Percentiles rank a stretch among this genome's conserved stretches.
phyloP scores from a whole-genome alignment of 2,797 vertebrate genomes.

The Sciaenops ocellatus region DNA sequence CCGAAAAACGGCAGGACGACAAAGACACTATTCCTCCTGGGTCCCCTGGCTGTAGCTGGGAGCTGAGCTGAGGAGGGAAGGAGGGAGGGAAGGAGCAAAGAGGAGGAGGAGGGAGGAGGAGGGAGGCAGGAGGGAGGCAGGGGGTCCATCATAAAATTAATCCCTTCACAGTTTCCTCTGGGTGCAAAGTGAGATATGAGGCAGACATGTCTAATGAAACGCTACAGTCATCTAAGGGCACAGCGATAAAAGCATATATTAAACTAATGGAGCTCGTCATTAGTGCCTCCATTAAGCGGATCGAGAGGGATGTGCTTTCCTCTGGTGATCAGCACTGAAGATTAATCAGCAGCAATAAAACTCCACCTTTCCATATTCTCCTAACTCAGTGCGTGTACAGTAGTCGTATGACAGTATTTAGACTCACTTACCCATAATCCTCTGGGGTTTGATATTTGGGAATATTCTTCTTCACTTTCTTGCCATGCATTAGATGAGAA shows the following conservation, averaged over 20 bases:
- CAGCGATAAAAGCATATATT: slow-evolving; percentile 78
- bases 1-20: slow-evolving; percentile 84
- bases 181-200: slow-evolving; percentile 86
- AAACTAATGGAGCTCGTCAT: slow-evolving; percentile 80
- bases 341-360: slow-evolving; percentile 72
- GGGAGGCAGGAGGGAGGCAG: slow-evolving; percentile 72
- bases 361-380: slow-evolving; percentile 35
- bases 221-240: slow-evolving; percentile 80
- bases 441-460: neutral
- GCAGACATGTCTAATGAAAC: slow-evolving; percentile 83
- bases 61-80: slow-evolving; percentile 68
- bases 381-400: neutral
- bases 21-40: slow-evolving; percentile 86
- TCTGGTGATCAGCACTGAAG: slow-evolving; percentile 65
- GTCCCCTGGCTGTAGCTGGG: slow-evolving; percentile 78
- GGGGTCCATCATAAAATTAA: slow-evolving; percentile 85
- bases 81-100: slow-evolving; percentile 43
- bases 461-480: neutral
- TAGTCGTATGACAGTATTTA: slow-evolving; percentile 1
- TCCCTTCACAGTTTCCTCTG: slow-evolving; percentile 85
- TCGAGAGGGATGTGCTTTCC: slow-evolving; percentile 63
- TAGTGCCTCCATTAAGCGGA: slow-evolving; percentile 76
- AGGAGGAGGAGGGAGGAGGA: slow-evolving; percentile 45
- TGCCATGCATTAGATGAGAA: neutral
- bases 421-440: slow-evolving; percentile 21